Evolutionary conservation across 2,797 vertebrate genomes (phyloP).

Genomic region (Myiothlypis coronata): DNA sequence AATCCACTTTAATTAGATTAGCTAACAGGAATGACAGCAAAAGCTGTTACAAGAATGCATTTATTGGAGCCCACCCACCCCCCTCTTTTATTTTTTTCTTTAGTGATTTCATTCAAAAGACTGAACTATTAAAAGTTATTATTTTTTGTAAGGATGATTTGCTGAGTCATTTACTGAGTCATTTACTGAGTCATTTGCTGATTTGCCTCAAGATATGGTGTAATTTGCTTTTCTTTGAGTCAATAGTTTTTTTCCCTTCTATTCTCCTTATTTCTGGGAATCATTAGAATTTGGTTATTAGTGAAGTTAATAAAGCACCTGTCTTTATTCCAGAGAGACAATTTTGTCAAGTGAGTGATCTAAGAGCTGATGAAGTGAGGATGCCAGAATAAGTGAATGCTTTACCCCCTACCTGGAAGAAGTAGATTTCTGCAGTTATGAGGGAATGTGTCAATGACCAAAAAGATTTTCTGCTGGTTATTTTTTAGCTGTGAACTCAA

Average conservation of each 20-base stretch:
- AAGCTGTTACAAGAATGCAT: not conserved
- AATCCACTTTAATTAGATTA: not conserved
- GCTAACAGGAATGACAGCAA: not conserved
- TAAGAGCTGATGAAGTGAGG: not conserved
- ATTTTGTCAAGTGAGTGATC: not conserved
- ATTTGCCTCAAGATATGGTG: not conserved
- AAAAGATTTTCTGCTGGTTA: not conserved
- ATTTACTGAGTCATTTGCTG: not conserved
- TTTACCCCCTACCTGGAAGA: not conserved
- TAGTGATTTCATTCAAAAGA: not conserved
- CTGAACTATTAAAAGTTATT: not conserved
- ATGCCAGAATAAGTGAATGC: not conserved
- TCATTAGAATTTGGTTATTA: not conserved
- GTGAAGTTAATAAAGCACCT: not conserved
- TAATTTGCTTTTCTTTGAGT: not conserved
- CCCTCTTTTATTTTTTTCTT: rapidly evolving
- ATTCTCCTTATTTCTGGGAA: not conserved
- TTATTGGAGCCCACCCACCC: not conserved
- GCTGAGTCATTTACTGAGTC: not conserved
- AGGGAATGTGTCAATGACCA: not conserved
- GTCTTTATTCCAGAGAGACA: not conserved
- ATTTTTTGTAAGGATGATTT: not conserved
- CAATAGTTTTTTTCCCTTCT: not conserved
- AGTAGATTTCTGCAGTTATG: not conserved
- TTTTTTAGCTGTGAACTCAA: not conserved